Evolutionary conservation across 2,888 invertebrate genomes (phyloP).

Genomic region (Thysanoteuthis rhombus): DNA sequence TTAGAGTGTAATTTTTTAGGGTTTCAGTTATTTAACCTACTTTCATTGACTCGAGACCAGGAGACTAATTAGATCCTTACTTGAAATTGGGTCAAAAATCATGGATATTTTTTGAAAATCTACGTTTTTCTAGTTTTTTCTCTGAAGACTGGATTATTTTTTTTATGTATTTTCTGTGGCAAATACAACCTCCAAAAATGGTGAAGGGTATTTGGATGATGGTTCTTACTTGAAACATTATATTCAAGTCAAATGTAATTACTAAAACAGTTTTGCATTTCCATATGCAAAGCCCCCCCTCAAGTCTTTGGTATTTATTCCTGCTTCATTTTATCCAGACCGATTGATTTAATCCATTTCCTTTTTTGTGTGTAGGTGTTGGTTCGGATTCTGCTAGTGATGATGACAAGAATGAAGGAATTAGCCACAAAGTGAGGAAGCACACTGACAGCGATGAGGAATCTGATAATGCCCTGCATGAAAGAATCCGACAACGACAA

Average conservation of each 20-base stretch:
- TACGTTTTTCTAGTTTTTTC: no score
- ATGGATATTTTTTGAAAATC: no score
- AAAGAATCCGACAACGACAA: slow-evolving; percentile 50
- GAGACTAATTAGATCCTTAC: no score
- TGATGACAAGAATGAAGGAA: slow-evolving; percentile 40
- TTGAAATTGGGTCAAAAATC: no score
- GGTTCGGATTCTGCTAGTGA: slow-evolving; percentile 58
- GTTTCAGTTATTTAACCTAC: no score
- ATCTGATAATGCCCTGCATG: slow-evolving; percentile 49
- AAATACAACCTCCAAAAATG: not conserved
- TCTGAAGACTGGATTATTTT: no score
- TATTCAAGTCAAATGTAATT: no score
- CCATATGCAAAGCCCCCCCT: not conserved
- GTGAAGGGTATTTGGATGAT: no score
- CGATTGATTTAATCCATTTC: not conserved
- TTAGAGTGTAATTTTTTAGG: no score
- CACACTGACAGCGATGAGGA: slow-evolving; percentile 37
- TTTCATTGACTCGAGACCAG: no score
- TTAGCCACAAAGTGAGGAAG: slow-evolving; percentile 36
- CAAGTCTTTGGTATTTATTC: not conserved
- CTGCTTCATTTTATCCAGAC: not conserved
- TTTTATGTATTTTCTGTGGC: no score
- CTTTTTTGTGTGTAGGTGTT: slow-evolving; percentile 44
- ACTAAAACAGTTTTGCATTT: not conserved
- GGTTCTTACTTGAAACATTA: not conserved